phyloP scores from a whole-genome alignment of 2,797 vertebrate species.

The Helostoma temminkii region DNA sequence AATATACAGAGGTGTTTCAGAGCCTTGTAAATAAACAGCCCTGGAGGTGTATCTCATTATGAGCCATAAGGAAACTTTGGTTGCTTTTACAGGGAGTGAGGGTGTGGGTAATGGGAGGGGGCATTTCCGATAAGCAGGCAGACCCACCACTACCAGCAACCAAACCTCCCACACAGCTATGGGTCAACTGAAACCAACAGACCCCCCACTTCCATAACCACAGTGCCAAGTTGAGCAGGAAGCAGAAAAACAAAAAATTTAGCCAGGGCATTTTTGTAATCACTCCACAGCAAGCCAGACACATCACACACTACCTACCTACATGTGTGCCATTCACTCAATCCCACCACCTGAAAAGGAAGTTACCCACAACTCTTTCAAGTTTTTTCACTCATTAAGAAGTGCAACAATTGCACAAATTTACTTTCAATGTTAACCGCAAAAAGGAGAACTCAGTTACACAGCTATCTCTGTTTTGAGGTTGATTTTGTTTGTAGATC shows the following conservation, averaged over 20 bases:
- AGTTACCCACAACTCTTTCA: too few species aligned
- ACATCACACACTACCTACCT: conserved; percentile 12
- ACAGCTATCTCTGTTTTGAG: background rate
- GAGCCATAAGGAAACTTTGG: conserved; percentile 68
- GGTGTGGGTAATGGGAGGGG: conserved; percentile 43
- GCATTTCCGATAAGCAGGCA: conserved; percentile 72
- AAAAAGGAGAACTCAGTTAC: too few species aligned
- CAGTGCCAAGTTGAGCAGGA: conserved; percentile 51
- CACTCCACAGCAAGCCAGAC: conserved; percentile 17
- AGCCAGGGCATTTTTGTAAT: conserved; percentile 16
- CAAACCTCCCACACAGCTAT: conserved; percentile 75
- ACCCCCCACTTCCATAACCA: conserved; percentile 62
- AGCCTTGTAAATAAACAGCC: conserved; percentile 71
- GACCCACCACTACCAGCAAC: conserved; percentile 60
- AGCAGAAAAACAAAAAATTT: conserved; percentile 41
- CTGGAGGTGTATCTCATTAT: conserved; percentile 74
- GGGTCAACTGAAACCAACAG: conserved; percentile 69
- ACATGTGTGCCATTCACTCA: conserved; percentile 1
- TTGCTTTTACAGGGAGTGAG: conserved; percentile 66
- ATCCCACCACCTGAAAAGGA: conserved; percentile 13
- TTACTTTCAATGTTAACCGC: too few species aligned
- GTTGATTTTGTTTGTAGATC: background rate
- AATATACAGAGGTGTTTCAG: conserved; percentile 67
- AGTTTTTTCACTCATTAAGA: too few species aligned
- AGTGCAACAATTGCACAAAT: too few species aligned